Conservation (phyloP, 2,888 invertebrate species). For the Cephonodes hylas region DNA sequence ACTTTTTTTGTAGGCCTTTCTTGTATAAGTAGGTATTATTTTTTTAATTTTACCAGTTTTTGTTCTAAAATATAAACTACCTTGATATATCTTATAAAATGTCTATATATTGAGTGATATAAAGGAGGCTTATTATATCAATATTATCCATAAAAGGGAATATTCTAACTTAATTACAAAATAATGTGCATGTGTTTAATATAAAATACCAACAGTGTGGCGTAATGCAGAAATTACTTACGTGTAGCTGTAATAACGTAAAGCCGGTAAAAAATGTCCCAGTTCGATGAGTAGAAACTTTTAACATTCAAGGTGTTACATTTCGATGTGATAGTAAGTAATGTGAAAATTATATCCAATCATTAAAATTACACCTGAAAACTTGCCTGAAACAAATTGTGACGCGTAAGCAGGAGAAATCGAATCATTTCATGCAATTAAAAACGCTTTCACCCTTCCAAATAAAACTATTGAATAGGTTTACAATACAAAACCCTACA, state of each 20-base stretch:
- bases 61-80: too few relatives aligned
- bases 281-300: slow-evolving; percentile 13
- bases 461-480: background rate
- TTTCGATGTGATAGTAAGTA: slow-evolving; percentile 15
- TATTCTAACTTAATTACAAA: background rate
- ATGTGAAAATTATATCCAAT: slow-evolving; percentile 19
- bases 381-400: slow-evolving; percentile 34
- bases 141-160: too few relatives aligned
- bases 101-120: too few relatives aligned
- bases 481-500: background rate
- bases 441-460: slow-evolving; percentile 25
- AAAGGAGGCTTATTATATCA: too few relatives aligned
- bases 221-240: background rate
- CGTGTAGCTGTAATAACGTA: slow-evolving; percentile 3
- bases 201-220: too few relatives aligned
- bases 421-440: slow-evolving; percentile 28
- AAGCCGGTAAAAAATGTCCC: slow-evolving; percentile 27
- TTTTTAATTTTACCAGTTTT: too few relatives aligned
- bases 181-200: too few relatives aligned
- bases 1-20: too few relatives aligned
- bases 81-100: too few relatives aligned
- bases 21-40: too few relatives aligned
- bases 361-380: slow-evolving; percentile 26
- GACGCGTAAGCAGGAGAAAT: slow-evolving; percentile 67
- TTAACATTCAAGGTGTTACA: slow-evolving; percentile 20